Base-by-base conservation (phyloP, 2,113 vertebrate genomes). In the Catharus bicknelli region DNA sequence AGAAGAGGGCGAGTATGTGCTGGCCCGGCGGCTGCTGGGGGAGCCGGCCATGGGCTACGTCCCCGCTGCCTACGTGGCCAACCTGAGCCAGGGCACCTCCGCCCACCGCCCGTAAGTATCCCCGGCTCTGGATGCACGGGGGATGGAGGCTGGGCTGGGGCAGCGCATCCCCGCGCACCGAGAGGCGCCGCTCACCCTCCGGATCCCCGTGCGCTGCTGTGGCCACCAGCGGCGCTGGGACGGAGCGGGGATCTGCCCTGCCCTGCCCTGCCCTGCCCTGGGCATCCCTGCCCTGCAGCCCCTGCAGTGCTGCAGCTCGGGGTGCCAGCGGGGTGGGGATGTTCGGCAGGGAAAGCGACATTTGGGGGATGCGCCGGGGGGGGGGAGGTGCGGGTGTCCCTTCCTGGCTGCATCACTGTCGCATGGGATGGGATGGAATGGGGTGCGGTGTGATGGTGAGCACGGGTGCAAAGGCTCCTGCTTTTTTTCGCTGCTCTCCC, bases 81-180 rank as follows among this genome's bases (percentile, higher is more conserved):
- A 98, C 86, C 97, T 98, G 58, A 84, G 87, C 55, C 97, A 98
- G 67, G 98, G 99, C 95, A 95, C 97, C 87, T 98, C 98, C 7
- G 90, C 98, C 27, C 98, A 98, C 83, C 98, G 98, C 72, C 98
- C 98, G 98, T 99, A 92, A 99, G 98, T 98, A 95, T 29, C 48
- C 5, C 1, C 6, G 1, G 51, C 62, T 27, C 69, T 1, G 70
- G 36, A 8, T 3, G 13, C 13, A 0, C 2, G 0, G 62, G 20
- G 76, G 63, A 42, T 26, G 67, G 86, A 59, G 36, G 36, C 14
- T 77, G 93, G 57, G 15, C 43, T 6, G 0, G 62, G 86, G 62
- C 0, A 18, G 32, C 27, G 0, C 6, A 5, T 51, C 50, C 53
- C 54, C 48, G 54, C 5, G 10, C 70, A 10, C 48, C 48, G 43